Conservation (phyloP, 2,888 invertebrate species). For the Plagodis pulveraria region DNA sequence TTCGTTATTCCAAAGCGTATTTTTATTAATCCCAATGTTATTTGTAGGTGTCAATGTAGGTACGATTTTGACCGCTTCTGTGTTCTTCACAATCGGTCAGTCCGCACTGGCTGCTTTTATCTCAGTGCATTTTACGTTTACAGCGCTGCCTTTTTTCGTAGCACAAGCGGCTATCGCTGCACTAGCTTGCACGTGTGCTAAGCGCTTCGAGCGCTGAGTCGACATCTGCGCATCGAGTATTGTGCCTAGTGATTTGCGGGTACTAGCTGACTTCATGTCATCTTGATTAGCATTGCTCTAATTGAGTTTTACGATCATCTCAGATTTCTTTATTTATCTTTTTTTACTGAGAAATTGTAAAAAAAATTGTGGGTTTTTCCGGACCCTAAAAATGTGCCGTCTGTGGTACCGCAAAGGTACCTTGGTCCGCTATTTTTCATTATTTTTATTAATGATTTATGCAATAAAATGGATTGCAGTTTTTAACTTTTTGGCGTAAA, state of each 20-base stretch:
- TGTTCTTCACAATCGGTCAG: not conserved
- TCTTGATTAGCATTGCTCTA: not conserved
- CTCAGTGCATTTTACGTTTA: not conserved
- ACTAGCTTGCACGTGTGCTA: not conserved
- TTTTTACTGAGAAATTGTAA: too few species aligned
- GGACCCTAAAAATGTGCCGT: too few species aligned
- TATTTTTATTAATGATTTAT: too few species aligned
- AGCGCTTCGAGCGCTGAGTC: not conserved
- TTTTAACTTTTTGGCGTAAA: too few species aligned
- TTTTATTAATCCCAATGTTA: too few species aligned
- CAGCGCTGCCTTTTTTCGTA: not conserved
- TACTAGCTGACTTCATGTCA: not conserved
- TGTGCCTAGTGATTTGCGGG: not conserved
- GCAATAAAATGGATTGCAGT: too few species aligned
- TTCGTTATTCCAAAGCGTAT: too few species aligned
- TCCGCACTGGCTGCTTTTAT: not conserved
- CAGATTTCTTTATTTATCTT: too few species aligned
- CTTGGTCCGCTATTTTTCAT: too few species aligned
- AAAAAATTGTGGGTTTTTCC: too few species aligned
- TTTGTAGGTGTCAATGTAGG: not conserved
- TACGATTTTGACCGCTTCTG: too few species aligned
- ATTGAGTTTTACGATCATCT: not conserved
- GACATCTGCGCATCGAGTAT: not conserved
- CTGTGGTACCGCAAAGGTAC: too few species aligned
- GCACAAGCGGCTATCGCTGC: not conserved